Evolutionary conservation across 2,888 invertebrate genomes (phyloP), one percentile per base, ranked within the genome.

Genomic region (Antitype chi): DNA sequence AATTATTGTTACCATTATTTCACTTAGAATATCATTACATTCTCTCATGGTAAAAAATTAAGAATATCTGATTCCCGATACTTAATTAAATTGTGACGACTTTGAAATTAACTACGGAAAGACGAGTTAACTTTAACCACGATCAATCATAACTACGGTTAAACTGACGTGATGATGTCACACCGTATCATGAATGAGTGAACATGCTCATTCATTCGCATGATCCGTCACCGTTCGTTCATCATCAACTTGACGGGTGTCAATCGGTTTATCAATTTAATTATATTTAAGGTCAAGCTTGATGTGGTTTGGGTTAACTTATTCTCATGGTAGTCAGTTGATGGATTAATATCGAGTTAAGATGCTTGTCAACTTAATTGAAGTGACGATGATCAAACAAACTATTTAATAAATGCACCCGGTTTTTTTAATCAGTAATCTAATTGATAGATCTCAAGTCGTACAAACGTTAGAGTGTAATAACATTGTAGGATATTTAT

Each of bases 101-200:
- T 64, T 32, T 20, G 6, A 53, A 68, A 15, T 70, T 23, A 70
- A 47, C 43, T 67, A 73, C 57, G 32, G 38, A 60, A 52, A 62
- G 1, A 60, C 13, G 62, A 55, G 55, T 74, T 69, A 75, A 70
- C 25, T 32, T 72, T 66, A 77, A 75, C 57, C 70, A 52, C 66
- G 59, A 88, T 88, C 82, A 81, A 88, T 88, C 88, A 87, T 81
- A 62, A 64, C 57, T 70, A 70, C 60, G 62, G 69, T 85, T 80
- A 80, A 82, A 76, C 60, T 85, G 85, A 88, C 82, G 25, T 78
- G 75, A 84, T 82, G 73, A 80, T 79, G 87, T 81, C 87, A 84
- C 63, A 62, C 32, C 63, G 70, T 66, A 70, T 80, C 78, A 79
- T 76, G 81, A 82, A 72, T 70, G 74, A 86, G 53, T 78, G 78